These are phyloP conservation scores for Pogonognathellus flavescens DNA, from an alignment of 1,140 invertebrate species.

Conservation along the genomic window DNA sequence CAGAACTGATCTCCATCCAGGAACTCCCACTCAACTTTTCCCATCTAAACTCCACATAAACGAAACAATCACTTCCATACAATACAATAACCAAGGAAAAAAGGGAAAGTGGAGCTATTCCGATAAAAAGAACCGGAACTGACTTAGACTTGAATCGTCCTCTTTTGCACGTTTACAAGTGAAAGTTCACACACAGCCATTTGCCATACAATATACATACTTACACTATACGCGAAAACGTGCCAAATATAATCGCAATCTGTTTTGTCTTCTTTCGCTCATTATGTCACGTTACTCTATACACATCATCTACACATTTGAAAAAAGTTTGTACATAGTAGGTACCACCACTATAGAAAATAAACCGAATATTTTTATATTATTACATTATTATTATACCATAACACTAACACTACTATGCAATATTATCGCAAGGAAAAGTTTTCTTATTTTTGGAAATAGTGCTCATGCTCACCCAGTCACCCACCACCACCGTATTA, in stretches of 20 bases:
- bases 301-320: not conserved
- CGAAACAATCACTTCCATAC: slow-evolving; percentile 13
- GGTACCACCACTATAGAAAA: too few relatives aligned
- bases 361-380: too few relatives aligned
- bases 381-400: too few relatives aligned
- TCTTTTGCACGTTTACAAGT: not conserved
- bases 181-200: not conserved
- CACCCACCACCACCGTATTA: too few relatives aligned
- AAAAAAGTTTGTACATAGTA: too few relatives aligned
- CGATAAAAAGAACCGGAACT: slow-evolving; percentile 36
- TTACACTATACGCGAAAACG: not conserved
- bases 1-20: slow-evolving; percentile 58
- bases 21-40: slow-evolving; percentile 60
- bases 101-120: not conserved
- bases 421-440: too few relatives aligned
- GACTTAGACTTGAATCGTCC: not conserved
- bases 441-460: too few relatives aligned
- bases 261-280: slow-evolving; percentile 4
- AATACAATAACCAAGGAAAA: slow-evolving; percentile 24
- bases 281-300: slow-evolving; percentile 5
- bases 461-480: not conserved
- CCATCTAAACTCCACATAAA: slow-evolving; percentile 59
- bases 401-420: too few relatives aligned
- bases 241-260: not conserved
- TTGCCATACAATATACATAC: not conserved